phyloP scores from a whole-genome alignment of 1,140 invertebrate species.

The Drosophila rhopaloa region DNA sequence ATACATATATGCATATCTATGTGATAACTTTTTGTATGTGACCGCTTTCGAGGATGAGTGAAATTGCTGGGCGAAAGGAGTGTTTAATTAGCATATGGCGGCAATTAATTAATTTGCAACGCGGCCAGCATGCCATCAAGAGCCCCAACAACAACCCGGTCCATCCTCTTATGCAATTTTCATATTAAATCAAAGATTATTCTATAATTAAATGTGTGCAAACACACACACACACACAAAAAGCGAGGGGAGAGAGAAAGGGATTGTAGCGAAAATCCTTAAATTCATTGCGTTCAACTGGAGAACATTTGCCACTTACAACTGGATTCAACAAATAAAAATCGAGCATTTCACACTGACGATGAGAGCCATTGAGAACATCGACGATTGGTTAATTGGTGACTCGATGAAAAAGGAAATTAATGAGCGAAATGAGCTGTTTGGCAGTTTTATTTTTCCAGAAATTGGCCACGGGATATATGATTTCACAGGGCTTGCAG shows the following conservation, averaged over 20 bases:
- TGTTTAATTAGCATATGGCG: constrained; percentile 76
- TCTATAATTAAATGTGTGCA: constrained; percentile 66
- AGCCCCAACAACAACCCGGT: neutral
- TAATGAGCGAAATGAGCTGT: constrained; percentile 55
- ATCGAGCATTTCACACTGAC: constrained; percentile 4
- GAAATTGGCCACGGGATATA: constrained; percentile 6
- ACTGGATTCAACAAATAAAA: constrained; percentile 37
- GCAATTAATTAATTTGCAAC: constrained; percentile 77
- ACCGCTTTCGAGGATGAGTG: neutral
- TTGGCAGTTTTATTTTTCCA: constrained; percentile 3
- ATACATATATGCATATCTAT: constrained; percentile 23
- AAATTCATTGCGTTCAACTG: constrained; percentile 11
- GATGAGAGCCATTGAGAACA: constrained; percentile 13
- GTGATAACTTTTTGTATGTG: constrained; percentile 23
- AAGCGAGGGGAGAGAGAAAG: neutral
- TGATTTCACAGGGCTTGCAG: constrained; percentile 4
- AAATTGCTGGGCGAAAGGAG: constrained; percentile 61
- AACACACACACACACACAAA: constrained; percentile 4
- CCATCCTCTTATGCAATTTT: constrained; percentile 48
- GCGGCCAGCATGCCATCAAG: constrained; percentile 10
- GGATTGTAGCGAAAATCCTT: constrained; percentile 3
- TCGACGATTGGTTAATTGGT: constrained; percentile 36
- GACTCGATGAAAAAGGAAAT: constrained; percentile 47
- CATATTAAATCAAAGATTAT: constrained; percentile 73
- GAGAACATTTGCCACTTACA: constrained; percentile 15